Percentiles rank a stretch among this genome's conserved stretches.
These are phyloP conservation scores for Saxidomus purpurata DNA, from an alignment of 1,140 invertebrate species.

Conservation along the genomic window DNA sequence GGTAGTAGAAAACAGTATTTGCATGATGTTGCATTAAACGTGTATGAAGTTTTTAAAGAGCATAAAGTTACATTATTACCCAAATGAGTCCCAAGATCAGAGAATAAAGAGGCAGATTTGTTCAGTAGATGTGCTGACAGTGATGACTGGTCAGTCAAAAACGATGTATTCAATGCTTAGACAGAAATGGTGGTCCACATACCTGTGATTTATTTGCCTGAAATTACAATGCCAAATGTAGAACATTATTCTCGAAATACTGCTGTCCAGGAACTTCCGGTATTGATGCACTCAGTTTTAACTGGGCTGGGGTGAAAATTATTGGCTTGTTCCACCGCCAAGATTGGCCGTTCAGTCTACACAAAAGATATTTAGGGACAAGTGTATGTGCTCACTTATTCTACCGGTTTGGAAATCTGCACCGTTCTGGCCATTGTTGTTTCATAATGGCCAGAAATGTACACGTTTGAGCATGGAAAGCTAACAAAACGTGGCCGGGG, in stretches of 20 bases:
- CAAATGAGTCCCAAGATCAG: constrained; percentile 26
- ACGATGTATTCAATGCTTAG: constrained; percentile 3
- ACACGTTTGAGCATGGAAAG: background rate
- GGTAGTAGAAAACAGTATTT: constrained; percentile 24
- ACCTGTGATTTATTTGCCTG: constrained; percentile 13
- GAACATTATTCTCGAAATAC: background rate
- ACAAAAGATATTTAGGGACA: background rate
- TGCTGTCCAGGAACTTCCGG: constrained; percentile 2
- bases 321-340: background rate
- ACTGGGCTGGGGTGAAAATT: background rate
- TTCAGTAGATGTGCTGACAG: constrained; percentile 28
- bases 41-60: background rate
- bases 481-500: background rate
- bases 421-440: background rate
- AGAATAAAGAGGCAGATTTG: constrained; percentile 7
- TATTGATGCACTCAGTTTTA: background rate
- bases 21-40: constrained; percentile 6
- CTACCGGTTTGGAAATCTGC: background rate
- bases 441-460: background rate
- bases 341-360: background rate
- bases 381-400: constrained; percentile 11
- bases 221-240: background rate
- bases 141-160: constrained; percentile 29
- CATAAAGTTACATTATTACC: background rate
- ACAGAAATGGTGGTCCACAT: constrained; percentile 24